phyloP scores from a whole-genome alignment of 2,113 vertebrate species.

The Sula dactylatra region DNA sequence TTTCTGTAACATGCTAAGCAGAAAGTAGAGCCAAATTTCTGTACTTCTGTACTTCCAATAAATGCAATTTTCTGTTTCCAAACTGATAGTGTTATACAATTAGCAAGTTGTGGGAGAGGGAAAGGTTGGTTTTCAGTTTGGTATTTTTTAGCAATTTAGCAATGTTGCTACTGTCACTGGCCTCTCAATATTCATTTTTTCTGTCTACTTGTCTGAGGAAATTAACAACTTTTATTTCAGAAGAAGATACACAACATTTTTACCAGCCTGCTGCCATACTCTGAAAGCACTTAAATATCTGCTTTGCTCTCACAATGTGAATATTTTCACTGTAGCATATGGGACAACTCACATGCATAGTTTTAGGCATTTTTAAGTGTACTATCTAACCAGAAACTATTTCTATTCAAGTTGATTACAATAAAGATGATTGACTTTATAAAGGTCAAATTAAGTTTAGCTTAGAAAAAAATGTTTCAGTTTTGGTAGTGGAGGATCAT shows the following conservation, averaged over 20 bases:
- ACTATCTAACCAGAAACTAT: background rate
- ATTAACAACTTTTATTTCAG: background rate
- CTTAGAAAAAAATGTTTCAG: background rate
- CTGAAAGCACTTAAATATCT: background rate
- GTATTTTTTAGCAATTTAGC: background rate
- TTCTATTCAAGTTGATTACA: background rate
- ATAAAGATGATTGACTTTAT: background rate
- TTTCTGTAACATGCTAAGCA: background rate
- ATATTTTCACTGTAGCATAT: background rate
- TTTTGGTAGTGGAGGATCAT: background rate
- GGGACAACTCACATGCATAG: background rate
- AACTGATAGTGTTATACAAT: background rate
- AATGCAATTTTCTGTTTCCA: background rate
- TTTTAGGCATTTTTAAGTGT: background rate
- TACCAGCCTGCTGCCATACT: background rate
- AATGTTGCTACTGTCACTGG: background rate
- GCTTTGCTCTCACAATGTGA: background rate
- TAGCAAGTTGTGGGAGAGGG: fast-evolving
- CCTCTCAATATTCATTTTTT: background rate
- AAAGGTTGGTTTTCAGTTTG: background rate
- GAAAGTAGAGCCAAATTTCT: background rate
- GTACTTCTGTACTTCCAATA: background rate
- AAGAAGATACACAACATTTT: background rate
- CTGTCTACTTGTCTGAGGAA: background rate
- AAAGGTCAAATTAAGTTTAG: background rate